Conservation (phyloP, 2,113 vertebrate species). For the Corydoras sp. region DNA sequence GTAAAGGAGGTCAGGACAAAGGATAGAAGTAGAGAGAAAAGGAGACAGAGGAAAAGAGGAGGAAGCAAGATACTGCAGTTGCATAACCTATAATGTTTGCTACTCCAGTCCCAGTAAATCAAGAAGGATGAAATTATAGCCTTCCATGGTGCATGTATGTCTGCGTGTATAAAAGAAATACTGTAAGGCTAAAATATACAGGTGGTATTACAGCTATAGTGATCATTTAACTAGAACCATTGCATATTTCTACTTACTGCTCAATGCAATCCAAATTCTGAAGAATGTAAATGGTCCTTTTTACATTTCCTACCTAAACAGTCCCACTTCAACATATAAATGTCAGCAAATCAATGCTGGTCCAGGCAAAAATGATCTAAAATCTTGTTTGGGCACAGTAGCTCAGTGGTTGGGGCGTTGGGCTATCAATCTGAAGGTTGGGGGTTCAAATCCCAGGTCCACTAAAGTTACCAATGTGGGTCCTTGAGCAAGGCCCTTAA, state of each 20-base stretch:
- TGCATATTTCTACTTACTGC: not conserved
- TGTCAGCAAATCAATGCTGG: too few relatives aligned
- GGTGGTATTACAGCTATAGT: constrained; percentile 1
- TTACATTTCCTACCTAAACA: too few relatives aligned
- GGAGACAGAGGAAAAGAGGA: constrained; percentile 2
- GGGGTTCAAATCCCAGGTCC: too few relatives aligned
- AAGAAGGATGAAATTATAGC: constrained; percentile 26
- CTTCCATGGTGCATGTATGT: constrained; percentile 14
- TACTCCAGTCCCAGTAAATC: constrained; percentile 28
- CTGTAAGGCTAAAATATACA: not conserved
- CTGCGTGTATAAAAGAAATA: not conserved
- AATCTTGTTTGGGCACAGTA: too few relatives aligned
- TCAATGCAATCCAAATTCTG: not conserved
- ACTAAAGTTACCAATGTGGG: too few relatives aligned
- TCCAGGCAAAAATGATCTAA: too few relatives aligned
- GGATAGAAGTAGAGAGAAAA: not conserved
- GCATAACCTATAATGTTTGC: not conserved
- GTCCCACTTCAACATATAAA: too few relatives aligned
- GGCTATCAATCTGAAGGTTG: too few relatives aligned
- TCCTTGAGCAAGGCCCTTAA: too few relatives aligned
- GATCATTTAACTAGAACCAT: constrained; percentile 15
- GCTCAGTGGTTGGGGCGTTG: too few relatives aligned
- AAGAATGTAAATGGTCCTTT: not conserved
- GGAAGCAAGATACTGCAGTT: not conserved
- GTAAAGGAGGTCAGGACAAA: not conserved